Percentiles rank a stretch among this genome's conserved stretches.
These are phyloP conservation scores for Varroa destructor DNA, from an alignment of 1,140 invertebrate genomes.

Conservation along the genomic window DNA sequence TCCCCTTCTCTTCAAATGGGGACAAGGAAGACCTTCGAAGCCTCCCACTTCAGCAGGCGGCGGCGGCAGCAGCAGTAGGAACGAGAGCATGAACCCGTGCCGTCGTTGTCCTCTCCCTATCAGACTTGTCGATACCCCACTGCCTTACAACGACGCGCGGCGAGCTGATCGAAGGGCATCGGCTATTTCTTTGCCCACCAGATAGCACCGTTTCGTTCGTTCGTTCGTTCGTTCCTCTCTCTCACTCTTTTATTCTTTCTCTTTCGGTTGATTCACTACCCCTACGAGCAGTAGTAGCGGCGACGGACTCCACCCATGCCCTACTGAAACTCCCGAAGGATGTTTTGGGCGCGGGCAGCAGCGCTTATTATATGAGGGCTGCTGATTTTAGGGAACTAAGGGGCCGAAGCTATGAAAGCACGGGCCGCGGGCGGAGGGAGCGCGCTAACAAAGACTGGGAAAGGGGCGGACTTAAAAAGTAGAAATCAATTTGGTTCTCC, in stretches of 20 bases:
- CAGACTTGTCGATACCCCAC: no score
- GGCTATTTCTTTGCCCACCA: neutral
- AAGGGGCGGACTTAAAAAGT: slow-evolving; percentile 24
- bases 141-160: neutral
- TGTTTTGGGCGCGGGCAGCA: neutral
- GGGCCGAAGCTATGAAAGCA: no score
- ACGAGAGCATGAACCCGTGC: no score
- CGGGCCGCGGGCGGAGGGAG: neutral
- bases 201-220: neutral
- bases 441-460: neutral
- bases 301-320: neutral
- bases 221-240: neutral
- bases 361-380: neutral
- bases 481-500: slow-evolving; percentile 24
- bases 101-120: no score
- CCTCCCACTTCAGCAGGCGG: no score
- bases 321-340: no score
- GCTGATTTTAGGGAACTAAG: no score
- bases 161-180: slow-evolving; percentile 4
- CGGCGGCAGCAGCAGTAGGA: no score
- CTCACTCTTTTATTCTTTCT: neutral
- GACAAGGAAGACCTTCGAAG: no score
- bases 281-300: neutral
- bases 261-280: neutral
- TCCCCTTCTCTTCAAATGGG: no score